Percentiles rank a stretch among this genome's conserved stretches.
Conservation (phyloP, 2,113 vertebrate species). For the Candoia aspera region DNA sequence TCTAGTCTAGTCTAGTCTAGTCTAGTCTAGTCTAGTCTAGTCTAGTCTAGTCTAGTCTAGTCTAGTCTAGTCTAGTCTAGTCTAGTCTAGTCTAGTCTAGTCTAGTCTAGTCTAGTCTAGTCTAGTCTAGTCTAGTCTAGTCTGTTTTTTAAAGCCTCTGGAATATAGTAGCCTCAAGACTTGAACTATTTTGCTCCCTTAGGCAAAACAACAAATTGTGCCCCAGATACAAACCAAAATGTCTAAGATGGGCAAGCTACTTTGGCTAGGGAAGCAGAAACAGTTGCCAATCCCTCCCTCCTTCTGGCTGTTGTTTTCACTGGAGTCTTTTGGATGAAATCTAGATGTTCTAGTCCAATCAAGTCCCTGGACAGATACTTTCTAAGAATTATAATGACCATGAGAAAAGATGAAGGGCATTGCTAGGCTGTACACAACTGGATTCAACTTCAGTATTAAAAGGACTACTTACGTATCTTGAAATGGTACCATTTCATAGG, state of each 20-base stretch:
- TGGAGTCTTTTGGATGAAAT: background rate
- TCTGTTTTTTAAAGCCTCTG: background rate
- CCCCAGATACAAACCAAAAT: background rate
- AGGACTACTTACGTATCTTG: background rate
- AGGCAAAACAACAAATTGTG: background rate
- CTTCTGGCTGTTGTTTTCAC: background rate
- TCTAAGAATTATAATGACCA: background rate
- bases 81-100: background rate
- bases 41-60: background rate
- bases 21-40: background rate
- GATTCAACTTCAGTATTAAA: background rate
- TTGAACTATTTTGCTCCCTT: background rate
- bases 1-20: background rate
- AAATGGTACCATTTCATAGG: background rate
- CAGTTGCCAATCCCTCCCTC: background rate
- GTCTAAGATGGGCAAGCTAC: background rate
- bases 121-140: background rate
- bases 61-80: background rate
- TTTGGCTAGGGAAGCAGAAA: background rate
- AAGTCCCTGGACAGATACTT: background rate
- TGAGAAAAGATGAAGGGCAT: background rate
- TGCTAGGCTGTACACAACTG: background rate
- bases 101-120: background rate
- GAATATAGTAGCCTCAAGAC: background rate
- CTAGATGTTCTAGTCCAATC: background rate